Evolutionary conservation across 2,797 vertebrate genomes (phyloP).

Genomic region (Danio aesculapii): DNA sequence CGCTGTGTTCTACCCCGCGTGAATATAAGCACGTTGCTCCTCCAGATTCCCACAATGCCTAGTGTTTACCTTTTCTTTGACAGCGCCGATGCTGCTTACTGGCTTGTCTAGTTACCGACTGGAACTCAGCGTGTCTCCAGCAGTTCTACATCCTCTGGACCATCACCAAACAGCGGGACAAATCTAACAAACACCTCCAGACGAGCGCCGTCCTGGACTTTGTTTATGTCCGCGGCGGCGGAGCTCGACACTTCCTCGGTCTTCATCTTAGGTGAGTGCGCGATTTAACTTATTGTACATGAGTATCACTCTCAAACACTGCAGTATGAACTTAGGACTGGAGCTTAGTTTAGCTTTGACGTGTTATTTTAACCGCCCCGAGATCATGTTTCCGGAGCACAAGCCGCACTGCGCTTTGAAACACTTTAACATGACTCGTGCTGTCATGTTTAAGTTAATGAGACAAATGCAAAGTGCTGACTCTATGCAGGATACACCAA

Average conservation of each 20-base stretch:
- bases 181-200: not conserved
- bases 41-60: conserved; percentile 58
- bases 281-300: not conserved
- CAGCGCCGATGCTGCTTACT: conserved; percentile 44
- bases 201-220: not conserved
- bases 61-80: conserved; percentile 48
- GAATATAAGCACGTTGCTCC: conserved; percentile 38
- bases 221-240: not conserved
- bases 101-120: conserved; percentile 39
- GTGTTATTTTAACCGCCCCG: not conserved
- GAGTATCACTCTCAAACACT: not conserved
- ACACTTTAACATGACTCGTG: not conserved
- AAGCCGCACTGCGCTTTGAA: conserved; percentile 6
- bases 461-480: not conserved
- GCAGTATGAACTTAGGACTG: not conserved
- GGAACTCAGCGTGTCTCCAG: not conserved
- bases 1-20: conserved; percentile 32
- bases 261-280: conserved; percentile 17
- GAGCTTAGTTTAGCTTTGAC: not conserved
- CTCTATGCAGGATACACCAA: not conserved
- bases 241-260: conserved; percentile 12
- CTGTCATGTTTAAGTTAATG: not conserved
- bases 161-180: not conserved
- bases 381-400: not conserved
- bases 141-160: not conserved